These are phyloP conservation scores for Catalaphyllia jardinei DNA, from an alignment of 64 coral and sea anemone species.

Conservation along the genomic window DNA sequence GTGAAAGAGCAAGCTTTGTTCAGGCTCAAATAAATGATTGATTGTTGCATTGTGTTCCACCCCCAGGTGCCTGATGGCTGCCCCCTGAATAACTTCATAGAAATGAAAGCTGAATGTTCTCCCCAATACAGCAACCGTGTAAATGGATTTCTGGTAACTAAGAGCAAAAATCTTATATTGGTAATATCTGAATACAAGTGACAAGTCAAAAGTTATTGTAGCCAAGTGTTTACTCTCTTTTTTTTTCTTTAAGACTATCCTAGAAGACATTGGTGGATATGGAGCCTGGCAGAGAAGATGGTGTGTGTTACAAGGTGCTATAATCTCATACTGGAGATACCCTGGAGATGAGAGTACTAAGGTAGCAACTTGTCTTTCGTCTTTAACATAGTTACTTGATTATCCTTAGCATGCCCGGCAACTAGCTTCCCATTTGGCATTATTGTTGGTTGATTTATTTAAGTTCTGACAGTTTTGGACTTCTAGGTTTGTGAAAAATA, in stretches of 20 bases:
- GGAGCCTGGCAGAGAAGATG: conserved; percentile 96
- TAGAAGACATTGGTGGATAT: conserved; percentile 98
- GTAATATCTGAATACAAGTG: too few species aligned
- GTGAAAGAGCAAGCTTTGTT: too few species aligned
- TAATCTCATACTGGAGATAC: conserved; percentile 93
- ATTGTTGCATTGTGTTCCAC: not conserved
- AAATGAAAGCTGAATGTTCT: conserved; percentile 71
- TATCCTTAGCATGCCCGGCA: too few species aligned
- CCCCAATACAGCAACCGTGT: conserved; percentile 85
- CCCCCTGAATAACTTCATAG: conserved; percentile 63
- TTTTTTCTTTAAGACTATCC: conserved; percentile 75
- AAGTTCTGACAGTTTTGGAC: too few species aligned
- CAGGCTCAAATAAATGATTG: not conserved
- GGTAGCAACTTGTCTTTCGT: conserved; percentile 16
- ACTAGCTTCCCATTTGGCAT: too few species aligned
- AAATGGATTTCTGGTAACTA: conserved; percentile 91
- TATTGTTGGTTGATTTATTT: too few species aligned
- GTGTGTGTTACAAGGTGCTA: conserved; percentile 86
- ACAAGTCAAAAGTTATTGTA: too few species aligned
- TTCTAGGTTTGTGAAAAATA: too few species aligned
- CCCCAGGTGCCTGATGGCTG: conserved; percentile 79
- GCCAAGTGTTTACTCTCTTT: not conserved
- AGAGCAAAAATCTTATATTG: too few species aligned
- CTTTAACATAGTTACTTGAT: too few species aligned
- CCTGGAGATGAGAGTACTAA: conserved; percentile 88